Evolutionary conservation across 1,140 invertebrate genomes (phyloP).

Genomic region (Drosophila prosaltans): DNA sequence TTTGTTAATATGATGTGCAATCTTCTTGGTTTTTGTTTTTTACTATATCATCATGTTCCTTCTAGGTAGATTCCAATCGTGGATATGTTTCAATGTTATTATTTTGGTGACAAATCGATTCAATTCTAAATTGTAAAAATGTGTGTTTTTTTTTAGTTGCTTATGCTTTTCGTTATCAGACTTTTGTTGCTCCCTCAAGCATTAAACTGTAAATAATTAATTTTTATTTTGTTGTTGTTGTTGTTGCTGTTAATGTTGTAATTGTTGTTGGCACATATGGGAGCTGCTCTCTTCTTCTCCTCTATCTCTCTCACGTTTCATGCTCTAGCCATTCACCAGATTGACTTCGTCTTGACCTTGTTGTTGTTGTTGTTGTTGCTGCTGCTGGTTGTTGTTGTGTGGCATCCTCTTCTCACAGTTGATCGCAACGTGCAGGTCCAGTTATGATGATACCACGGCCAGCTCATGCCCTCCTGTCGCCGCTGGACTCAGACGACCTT

Average conservation of each 20-base stretch:
- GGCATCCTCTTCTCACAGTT: slow-evolving; percentile 45
- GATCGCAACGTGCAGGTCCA: slow-evolving; percentile 50
- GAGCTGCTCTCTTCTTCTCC: slow-evolving; percentile 45
- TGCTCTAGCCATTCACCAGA: slow-evolving; percentile 55
- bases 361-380: slow-evolving; percentile 29
- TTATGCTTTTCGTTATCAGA: slow-evolving; percentile 69
- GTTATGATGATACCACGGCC: slow-evolving; percentile 36
- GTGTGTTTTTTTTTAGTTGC: slow-evolving; percentile 20
- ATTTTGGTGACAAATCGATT: slow-evolving; percentile 9
- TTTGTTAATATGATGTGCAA: background rate
- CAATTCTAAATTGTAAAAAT: slow-evolving; percentile 22
- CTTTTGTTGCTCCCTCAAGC: slow-evolving; percentile 64
- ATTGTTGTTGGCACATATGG: slow-evolving; percentile 69
- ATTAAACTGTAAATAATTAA: slow-evolving; percentile 56
- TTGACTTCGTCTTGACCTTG: slow-evolving; percentile 53
- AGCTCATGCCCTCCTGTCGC: slow-evolving; percentile 40
- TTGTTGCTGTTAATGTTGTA: slow-evolving; percentile 38
- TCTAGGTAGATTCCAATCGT: background rate
- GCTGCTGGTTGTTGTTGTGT: slow-evolving; percentile 32
- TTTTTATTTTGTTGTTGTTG: slow-evolving; percentile 37
- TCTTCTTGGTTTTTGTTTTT: background rate
- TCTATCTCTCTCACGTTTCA: slow-evolving; percentile 46
- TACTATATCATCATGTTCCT: background rate
- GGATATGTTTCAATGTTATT: slow-evolving; percentile 12
- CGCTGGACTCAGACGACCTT: slow-evolving; percentile 47